phyloP scores from a whole-genome alignment of 2,888 invertebrate species.

The Temnothorax ravouxi region DNA sequence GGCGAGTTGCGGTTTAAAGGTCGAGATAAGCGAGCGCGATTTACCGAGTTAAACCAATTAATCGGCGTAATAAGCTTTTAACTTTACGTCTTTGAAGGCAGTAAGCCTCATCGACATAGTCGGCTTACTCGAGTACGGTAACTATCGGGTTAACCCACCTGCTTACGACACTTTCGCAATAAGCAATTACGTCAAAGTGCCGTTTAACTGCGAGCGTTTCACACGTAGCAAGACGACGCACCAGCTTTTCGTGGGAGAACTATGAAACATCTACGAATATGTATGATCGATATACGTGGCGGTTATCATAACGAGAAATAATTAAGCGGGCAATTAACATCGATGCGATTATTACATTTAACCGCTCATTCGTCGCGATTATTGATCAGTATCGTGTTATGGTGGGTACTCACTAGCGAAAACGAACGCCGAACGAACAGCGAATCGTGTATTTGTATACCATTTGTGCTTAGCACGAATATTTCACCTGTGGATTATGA shows the following conservation, averaged over 20 bases:
- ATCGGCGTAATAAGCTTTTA: slow-evolving; percentile 21
- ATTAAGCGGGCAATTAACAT: slow-evolving; percentile 70
- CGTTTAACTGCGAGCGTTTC: slow-evolving; percentile 53
- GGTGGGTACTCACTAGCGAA: too few species aligned
- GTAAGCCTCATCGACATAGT: slow-evolving; percentile 53
- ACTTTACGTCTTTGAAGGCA: slow-evolving; percentile 47
- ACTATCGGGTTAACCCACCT: slow-evolving; percentile 62
- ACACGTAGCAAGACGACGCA: slow-evolving; percentile 8
- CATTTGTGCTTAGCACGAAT: too few species aligned
- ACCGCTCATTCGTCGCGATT: slow-evolving; percentile 61
- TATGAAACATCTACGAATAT: slow-evolving; percentile 5
- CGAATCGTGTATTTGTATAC: too few species aligned
- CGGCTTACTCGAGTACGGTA: slow-evolving; percentile 54
- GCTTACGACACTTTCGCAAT: slow-evolving; percentile 67
- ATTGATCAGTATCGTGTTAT: slow-evolving; percentile 61
- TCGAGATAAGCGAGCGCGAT: slow-evolving; percentile 19
- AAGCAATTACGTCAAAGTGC: slow-evolving; percentile 68
- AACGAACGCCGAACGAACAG: too few species aligned
- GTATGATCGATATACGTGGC: slow-evolving; percentile 23
- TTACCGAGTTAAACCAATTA: slow-evolving; percentile 50
- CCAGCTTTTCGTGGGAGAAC: slow-evolving; percentile 36
- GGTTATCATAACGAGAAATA: slow-evolving; percentile 55
- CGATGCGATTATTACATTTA: slow-evolving; percentile 67
- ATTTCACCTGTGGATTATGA: too few species aligned
- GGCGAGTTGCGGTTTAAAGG: not conserved